Evolutionary conservation across 2,797 vertebrate species (phyloP), one percentile per base, ranked within the genome.

Genomic region (Propithecus perrieri): DNA sequence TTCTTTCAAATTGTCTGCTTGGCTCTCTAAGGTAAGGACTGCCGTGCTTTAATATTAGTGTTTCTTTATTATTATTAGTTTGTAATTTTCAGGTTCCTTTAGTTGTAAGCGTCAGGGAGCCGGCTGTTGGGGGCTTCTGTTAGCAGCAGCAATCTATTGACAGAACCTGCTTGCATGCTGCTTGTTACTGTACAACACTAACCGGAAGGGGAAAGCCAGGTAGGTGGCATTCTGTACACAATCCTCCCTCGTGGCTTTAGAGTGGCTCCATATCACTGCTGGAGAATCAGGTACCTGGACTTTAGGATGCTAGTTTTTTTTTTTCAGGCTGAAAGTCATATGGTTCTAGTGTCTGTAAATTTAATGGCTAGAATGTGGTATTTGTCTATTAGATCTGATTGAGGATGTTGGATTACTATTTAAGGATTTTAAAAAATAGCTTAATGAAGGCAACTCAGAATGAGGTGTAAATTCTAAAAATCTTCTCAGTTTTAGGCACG

Each of bases 11-110:
- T 48, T 33, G 22, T 71, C 96, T 89, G 83, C 26, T 67, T 86
- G 86, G 61, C 15, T 72, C 2, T 79, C 81, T 50, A 61, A 61
- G 67, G 53, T 7, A 48, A 69, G 43, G 75, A 89, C 50, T 50
- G 17, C 35, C 0, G 1, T 13, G 7, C 63, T 17, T 90, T n/a
- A 12, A 61, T 85, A 76, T 18, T 81, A 92, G 71, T 78, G 75
- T 55, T 87, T 72, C 87, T 90, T 91, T 90, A 87, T 88, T 94
- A 89, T 41, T 86, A 76, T 55, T 35, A 67, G 75, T 87, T 85
- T 95, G 63, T 35, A 78, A 81, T 87, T 71, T 94, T 63, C 65
- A 83, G 46, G 8, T 91, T 93, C 80, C 83, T 89, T 85, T 79
- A 24, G 74, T 43, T 67, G 74, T 65, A 55, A 71, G 38, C n/a